A percentile compares a stretch with the other conserved stretches of the same genome.
phyloP scores from a whole-genome alignment of 2,888 invertebrate genomes.

The Blomia tropicalis region DNA sequence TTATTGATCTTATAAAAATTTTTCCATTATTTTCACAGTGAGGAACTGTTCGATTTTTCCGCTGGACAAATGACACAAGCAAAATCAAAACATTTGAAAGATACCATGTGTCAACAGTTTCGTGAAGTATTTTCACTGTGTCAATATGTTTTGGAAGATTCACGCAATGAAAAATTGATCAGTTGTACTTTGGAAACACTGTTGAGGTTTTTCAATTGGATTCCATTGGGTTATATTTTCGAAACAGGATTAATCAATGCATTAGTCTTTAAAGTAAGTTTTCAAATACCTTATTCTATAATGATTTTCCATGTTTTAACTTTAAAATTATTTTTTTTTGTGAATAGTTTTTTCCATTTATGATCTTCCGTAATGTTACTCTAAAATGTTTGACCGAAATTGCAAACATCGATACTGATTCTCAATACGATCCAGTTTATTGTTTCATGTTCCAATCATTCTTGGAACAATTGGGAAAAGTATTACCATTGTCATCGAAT shows the following conservation, averaged over 20 bases:
- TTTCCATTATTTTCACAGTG: slow-evolving; percentile 42
- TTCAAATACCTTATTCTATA: background rate
- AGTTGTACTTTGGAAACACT: slow-evolving; percentile 90
- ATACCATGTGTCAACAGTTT: slow-evolving; percentile 98
- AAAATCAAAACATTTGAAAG: slow-evolving; percentile 96
- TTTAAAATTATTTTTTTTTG: slow-evolving; percentile 2
- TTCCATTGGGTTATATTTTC: slow-evolving; percentile 98
- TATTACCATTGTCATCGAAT: slow-evolving; percentile 69
- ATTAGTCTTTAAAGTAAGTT: slow-evolving; percentile 58
- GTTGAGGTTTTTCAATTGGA: slow-evolving; percentile 93
- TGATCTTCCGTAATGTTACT: slow-evolving; percentile 92
- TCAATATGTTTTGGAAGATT: slow-evolving; percentile 92
- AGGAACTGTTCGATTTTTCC: slow-evolving; percentile 98
- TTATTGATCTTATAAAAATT: slow-evolving; percentile 3
- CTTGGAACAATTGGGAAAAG: slow-evolving; percentile 69
- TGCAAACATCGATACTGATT: slow-evolving; percentile 58
- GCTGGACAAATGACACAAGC: slow-evolving; percentile 95
- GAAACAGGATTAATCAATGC: slow-evolving; percentile 92
- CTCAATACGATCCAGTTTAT: slow-evolving; percentile 87
- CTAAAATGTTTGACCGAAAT: slow-evolving; percentile 97
- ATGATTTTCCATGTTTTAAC: too few relatives aligned
- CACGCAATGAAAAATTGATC: slow-evolving; percentile 88
- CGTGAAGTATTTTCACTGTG: slow-evolving; percentile 95
- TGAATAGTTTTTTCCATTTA: slow-evolving; percentile 73
- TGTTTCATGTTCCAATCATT: slow-evolving; percentile 73